Conservation (phyloP, 1,140 invertebrate species). For the Pteromalus puparum region DNA sequence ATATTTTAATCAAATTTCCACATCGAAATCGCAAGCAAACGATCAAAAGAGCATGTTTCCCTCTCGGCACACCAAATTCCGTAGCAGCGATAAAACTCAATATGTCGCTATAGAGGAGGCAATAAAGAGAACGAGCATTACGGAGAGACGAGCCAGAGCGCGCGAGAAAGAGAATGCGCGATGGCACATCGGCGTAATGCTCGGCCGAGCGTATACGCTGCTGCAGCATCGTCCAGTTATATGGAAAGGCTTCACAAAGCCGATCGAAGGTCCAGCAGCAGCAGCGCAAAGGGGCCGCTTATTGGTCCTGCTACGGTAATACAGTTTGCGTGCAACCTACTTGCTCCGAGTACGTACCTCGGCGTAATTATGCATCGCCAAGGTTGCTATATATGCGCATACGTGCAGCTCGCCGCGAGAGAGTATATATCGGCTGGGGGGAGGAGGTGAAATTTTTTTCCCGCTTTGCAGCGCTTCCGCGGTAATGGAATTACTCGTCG, state of each 20-base stretch:
- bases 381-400: conserved; percentile 32
- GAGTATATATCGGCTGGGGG: too few relatives aligned
- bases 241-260: conserved; percentile 41
- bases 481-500: not conserved
- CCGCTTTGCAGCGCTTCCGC: too few relatives aligned
- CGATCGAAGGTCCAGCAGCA: conserved; percentile 62
- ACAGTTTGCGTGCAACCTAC: conserved; percentile 60
- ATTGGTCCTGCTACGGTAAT: conserved; percentile 64
- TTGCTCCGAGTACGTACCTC: conserved; percentile 21
- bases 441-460: not conserved
- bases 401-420: not conserved
- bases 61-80: not conserved
- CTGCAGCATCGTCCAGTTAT: not conserved
- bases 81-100: not conserved
- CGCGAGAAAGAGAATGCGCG: not conserved
- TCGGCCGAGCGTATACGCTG: conserved; percentile 52
- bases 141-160: not conserved
- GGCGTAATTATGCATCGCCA: conserved; percentile 53
- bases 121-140: not conserved
- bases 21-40: not conserved
- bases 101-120: not conserved
- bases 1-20: not conserved
- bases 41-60: too few relatives aligned
- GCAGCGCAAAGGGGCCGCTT: conserved; percentile 56
- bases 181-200: conserved; percentile 54